Conservation (phyloP, 2,888 invertebrate species). For the Polymixis lichenea region DNA sequence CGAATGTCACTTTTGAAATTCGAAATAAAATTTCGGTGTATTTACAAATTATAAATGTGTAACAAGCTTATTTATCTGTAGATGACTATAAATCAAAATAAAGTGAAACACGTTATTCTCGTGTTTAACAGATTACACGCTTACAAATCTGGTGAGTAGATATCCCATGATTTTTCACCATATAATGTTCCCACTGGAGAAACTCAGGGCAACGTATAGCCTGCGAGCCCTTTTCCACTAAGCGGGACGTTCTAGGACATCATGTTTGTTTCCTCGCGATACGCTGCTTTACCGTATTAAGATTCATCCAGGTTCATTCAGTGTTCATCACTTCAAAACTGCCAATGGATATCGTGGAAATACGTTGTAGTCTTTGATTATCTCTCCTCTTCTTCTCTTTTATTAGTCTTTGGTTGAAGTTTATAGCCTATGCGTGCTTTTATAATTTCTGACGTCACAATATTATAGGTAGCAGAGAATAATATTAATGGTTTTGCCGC, state of each 20-base stretch:
- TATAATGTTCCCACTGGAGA: not conserved
- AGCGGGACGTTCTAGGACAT: not conserved
- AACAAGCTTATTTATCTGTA: not conserved
- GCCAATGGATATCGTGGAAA: not conserved
- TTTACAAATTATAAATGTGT: slow-evolving; percentile 30
- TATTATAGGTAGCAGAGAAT: not conserved
- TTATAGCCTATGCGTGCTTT: not conserved
- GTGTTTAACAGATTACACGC: not conserved
- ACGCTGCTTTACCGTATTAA: not conserved
- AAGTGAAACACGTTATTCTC: not conserved
- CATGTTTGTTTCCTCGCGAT: not conserved
- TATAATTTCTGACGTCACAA: not conserved
- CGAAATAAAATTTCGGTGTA: slow-evolving; percentile 29
- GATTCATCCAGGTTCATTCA: not conserved
- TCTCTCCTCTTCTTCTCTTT: too few relatives aligned
- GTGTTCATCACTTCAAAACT: slow-evolving; percentile 3
- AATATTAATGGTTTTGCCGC: too few relatives aligned
- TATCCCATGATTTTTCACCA: not conserved
- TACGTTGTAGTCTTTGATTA: too few relatives aligned
- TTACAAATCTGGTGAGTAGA: slow-evolving; percentile 19
- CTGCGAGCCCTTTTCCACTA: not conserved
- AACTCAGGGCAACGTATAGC: not conserved
- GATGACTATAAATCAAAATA: not conserved
- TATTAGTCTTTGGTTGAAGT: too few relatives aligned
- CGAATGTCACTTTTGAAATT: slow-evolving; percentile 39